A percentile compares a stretch with the other conserved stretches of the same genome.
Evolutionary conservation across 2,797 vertebrate species (phyloP).

Genomic region (Pangasius djambal): DNA sequence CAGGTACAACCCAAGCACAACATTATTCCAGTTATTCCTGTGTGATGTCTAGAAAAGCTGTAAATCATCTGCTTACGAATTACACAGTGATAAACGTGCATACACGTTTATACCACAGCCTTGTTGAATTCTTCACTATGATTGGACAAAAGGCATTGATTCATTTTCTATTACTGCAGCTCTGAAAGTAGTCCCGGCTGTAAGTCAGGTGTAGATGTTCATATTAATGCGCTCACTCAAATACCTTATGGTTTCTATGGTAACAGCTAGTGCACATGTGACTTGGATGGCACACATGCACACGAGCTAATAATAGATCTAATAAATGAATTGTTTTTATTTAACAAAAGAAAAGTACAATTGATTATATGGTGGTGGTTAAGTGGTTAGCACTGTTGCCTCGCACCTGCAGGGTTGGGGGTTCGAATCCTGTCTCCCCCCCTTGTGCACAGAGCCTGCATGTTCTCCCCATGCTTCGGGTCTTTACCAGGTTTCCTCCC

Average conservation of each 20-base stretch:
- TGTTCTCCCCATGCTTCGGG: too few relatives aligned
- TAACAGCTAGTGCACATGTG: background rate
- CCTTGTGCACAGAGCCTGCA: too few relatives aligned
- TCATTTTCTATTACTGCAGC: background rate
- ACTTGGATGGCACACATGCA: background rate
- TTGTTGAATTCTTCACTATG: background rate
- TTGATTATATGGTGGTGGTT: background rate
- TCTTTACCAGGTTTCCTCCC: too few relatives aligned
- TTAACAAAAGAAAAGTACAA: background rate
- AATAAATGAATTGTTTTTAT: background rate
- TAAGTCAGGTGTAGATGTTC: background rate
- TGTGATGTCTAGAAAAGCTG: background rate
- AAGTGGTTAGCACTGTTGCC: too few relatives aligned
- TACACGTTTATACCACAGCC: too few relatives aligned
- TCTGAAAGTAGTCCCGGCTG: background rate
- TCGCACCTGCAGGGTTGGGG: too few relatives aligned
- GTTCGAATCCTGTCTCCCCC: too few relatives aligned
- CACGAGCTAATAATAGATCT: background rate
- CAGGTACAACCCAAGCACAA: slow-evolving; percentile 33
- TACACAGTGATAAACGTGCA: background rate
- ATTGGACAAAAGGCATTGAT: background rate
- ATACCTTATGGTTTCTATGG: background rate
- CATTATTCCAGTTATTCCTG: too few relatives aligned
- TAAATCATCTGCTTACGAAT: background rate
- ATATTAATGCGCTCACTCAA: background rate